phyloP scores from a whole-genome alignment of 2,888 invertebrate genomes.

The Dryobota labecula region DNA sequence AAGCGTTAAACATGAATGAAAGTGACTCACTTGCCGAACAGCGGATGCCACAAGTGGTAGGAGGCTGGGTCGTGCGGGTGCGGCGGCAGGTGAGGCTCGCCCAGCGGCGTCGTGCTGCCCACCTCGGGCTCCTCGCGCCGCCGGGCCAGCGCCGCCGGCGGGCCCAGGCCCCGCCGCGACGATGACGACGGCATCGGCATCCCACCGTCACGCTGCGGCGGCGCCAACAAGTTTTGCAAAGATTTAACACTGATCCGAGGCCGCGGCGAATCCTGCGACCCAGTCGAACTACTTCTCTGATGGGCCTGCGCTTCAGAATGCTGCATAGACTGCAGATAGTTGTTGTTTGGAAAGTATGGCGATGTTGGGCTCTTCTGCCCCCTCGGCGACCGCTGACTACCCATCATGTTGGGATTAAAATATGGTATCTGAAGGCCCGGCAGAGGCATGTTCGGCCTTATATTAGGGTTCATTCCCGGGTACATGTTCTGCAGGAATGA shows the following conservation, averaged over 20 bases:
- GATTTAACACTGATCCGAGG: conserved; percentile 92
- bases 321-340: conserved; percentile 84
- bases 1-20: conserved; percentile 52
- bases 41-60: conserved; percentile 95
- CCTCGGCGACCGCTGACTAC: conserved; percentile 81
- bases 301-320: conserved; percentile 75
- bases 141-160: conserved; percentile 84
- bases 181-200: conserved; percentile 76
- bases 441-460: conserved; percentile 81
- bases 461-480: conserved; percentile 81
- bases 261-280: conserved; percentile 86
- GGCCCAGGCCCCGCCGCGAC: conserved; percentile 75
- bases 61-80: conserved; percentile 89
- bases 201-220: conserved; percentile 75
- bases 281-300: conserved; percentile 76
- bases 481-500: conserved; percentile 83
- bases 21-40: conserved; percentile 94
- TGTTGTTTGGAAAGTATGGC: conserved; percentile 86
- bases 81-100: conserved; percentile 85
- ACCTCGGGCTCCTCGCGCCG: conserved; percentile 91
- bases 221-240: conserved; percentile 91
- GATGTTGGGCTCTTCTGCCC: conserved; percentile 87
- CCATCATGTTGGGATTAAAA: conserved; percentile 83
- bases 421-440: conserved; percentile 85
- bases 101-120: conserved; percentile 91